These are phyloP conservation scores for Novumbra hubbsi DNA, from an alignment of 2,797 vertebrate species.

Conservation along the genomic window DNA sequence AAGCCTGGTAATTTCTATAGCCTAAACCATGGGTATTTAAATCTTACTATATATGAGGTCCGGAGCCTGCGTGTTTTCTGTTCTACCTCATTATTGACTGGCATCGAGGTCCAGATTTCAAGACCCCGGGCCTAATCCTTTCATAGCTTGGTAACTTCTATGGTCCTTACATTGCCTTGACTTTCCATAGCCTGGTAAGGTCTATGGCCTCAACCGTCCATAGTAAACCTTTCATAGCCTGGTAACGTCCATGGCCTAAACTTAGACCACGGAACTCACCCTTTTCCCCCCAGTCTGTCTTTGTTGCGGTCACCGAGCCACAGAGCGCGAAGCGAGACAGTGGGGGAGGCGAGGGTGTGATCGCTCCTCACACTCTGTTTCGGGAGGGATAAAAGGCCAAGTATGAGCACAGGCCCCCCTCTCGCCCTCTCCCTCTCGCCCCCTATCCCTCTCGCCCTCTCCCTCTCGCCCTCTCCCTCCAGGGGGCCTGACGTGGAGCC, in stretches of 20 bases:
- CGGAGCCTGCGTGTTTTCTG: no score
- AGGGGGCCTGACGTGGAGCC: conserved; percentile 29
- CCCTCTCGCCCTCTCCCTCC: background rate
- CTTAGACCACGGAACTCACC: background rate
- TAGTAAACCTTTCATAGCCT: no score
- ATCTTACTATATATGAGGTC: no score
- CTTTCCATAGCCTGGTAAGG: no score
- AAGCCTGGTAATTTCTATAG: background rate
- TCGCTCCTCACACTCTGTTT: conserved; percentile 26
- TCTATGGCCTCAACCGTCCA: no score
- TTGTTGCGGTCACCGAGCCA: background rate
- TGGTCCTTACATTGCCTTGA: no score
- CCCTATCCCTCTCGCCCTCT: conserved; percentile 2
- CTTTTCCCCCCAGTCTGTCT: background rate
- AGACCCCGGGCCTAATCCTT: no score
- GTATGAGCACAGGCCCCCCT: conserved; percentile 34
- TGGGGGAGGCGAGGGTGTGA: background rate
- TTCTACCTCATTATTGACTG: no score
- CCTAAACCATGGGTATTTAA: no score
- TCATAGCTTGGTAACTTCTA: no score
- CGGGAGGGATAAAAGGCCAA: conserved; percentile 46
- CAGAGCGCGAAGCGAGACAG: background rate
- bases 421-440: conserved; percentile 10
- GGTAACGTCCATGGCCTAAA: background rate
- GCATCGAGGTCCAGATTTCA: no score